Conservation (phyloP, 92 coral and sea anemone genomes). For the Ricordea florida region DNA sequence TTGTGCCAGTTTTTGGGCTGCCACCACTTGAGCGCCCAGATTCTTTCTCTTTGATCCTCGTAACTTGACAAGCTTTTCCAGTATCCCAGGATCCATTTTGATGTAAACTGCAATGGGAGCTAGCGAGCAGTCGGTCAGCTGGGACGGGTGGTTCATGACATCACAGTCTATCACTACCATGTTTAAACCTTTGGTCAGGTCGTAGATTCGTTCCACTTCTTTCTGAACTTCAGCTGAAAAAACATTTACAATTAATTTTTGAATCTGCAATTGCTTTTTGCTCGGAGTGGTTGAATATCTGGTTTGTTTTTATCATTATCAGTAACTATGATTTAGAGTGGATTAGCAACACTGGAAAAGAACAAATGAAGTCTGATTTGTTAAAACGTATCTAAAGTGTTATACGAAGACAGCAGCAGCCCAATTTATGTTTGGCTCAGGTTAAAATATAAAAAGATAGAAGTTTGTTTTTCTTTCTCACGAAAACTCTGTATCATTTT, state of each 20-base stretch:
- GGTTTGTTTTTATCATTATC: neutral
- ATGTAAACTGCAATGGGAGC: conserved; percentile 93
- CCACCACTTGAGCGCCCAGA: conserved; percentile 84
- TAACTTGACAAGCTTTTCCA: conserved; percentile 90
- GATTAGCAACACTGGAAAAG: too few relatives aligned
- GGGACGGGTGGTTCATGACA: conserved; percentile 94
- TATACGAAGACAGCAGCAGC: too few relatives aligned
- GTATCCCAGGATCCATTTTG: conserved; percentile 85
- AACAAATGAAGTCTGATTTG: too few relatives aligned
- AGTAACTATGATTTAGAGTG: neutral
- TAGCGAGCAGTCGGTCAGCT: conserved; percentile 92
- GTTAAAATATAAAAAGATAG: too few relatives aligned
- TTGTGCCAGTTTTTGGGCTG: conserved; percentile 74
- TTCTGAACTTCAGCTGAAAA: conserved; percentile 88
- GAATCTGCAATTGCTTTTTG: too few relatives aligned
- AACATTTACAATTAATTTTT: neutral
- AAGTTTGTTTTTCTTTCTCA: too few relatives aligned
- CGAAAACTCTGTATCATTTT: too few relatives aligned
- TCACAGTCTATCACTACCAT: conserved; percentile 94
- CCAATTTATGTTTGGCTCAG: too few relatives aligned
- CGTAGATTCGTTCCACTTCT: conserved; percentile 93
- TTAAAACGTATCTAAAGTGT: too few relatives aligned
- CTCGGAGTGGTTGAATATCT: too few relatives aligned
- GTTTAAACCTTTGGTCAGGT: conserved; percentile 76
- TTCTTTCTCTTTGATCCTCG: conserved; percentile 86